These are phyloP conservation scores for Percopsis omiscomaycus DNA, from an alignment of 2,797 vertebrate species.

Conservation along the genomic window DNA sequence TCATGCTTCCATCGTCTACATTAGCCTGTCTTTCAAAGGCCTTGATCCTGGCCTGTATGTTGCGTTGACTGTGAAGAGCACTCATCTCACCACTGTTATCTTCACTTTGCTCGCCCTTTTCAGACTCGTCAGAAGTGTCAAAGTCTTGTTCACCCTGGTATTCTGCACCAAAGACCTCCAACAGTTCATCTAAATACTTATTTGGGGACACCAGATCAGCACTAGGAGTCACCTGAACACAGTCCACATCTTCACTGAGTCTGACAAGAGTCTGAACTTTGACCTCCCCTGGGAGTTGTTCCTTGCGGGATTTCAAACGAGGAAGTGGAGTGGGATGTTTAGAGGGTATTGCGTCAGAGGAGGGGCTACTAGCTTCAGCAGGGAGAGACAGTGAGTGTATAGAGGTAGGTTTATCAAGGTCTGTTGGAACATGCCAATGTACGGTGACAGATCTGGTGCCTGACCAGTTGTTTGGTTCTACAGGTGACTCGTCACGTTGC, in stretches of 20 bases:
- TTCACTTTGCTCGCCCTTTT: slow-evolving; percentile 38
- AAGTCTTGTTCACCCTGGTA: slow-evolving; percentile 21
- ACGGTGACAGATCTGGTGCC: slow-evolving; percentile 58
- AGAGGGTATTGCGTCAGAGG: slow-evolving; percentile 54
- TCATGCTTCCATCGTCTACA: slow-evolving; percentile 54
- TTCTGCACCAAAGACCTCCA: slow-evolving; percentile 63
- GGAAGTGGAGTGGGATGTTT: slow-evolving; percentile 86
- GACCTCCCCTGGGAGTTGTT: slow-evolving; percentile 66
- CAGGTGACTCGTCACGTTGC: slow-evolving; percentile 22
- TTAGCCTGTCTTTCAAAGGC: slow-evolving; percentile 86
- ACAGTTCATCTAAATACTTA: slow-evolving; percentile 66
- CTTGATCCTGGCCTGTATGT: slow-evolving; percentile 86
- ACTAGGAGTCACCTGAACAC: slow-evolving; percentile 7
- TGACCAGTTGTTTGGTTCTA: slow-evolving; percentile 14
- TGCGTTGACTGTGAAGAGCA: slow-evolving; percentile 76
- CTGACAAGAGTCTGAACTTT: slow-evolving; percentile 62
- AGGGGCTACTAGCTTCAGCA: slow-evolving; percentile 44
- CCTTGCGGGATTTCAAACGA: slow-evolving; percentile 83
- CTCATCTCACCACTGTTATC: slow-evolving; percentile 78
- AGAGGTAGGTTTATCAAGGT: slow-evolving; percentile 1
- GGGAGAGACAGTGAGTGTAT: background rate
- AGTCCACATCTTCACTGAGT: slow-evolving; percentile 43
- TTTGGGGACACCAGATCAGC: slow-evolving; percentile 32
- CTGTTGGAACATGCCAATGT: slow-evolving; percentile 41
- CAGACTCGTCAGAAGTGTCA: slow-evolving; percentile 19